phyloP scores from a whole-genome alignment of 2,888 invertebrate genomes.

The Polyommatus iphigenia region DNA sequence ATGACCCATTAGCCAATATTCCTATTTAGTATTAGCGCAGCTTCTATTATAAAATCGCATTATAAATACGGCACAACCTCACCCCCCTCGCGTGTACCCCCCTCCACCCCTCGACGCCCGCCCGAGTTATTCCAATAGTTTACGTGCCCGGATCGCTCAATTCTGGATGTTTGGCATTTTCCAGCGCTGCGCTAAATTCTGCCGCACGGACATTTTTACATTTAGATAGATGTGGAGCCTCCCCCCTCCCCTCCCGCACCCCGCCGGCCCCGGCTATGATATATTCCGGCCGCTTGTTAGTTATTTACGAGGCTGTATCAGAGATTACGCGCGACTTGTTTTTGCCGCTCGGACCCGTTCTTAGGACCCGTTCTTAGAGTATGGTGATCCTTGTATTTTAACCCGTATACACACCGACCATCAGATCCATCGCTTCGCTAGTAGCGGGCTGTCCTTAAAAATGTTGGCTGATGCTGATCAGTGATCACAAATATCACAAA shows the following conservation, averaged over 20 bases:
- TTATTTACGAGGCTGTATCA: slow-evolving; percentile 3
- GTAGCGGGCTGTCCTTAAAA: neutral
- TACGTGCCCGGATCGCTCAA: slow-evolving; percentile 37
- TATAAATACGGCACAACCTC: neutral
- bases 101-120: neutral
- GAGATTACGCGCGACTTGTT: neutral
- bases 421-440: neutral
- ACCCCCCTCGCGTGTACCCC: neutral
- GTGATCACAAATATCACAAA: no score
- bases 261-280: neutral
- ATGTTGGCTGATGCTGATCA: neutral
- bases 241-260: neutral
- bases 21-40: slow-evolving; percentile 5
- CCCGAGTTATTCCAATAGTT: slow-evolving; percentile 37
- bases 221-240: slow-evolving; percentile 27
- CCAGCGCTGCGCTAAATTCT: slow-evolving; percentile 31
- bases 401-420: neutral
- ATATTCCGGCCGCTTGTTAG: neutral
- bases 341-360: neutral
- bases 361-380: neutral
- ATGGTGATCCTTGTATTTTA: neutral
- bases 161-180: slow-evolving; percentile 33
- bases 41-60: neutral
- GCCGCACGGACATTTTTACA: slow-evolving; percentile 32
- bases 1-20: neutral